phyloP scores from a whole-genome alignment of 2,113 vertebrate genomes.

The Arenaria interpres region DNA sequence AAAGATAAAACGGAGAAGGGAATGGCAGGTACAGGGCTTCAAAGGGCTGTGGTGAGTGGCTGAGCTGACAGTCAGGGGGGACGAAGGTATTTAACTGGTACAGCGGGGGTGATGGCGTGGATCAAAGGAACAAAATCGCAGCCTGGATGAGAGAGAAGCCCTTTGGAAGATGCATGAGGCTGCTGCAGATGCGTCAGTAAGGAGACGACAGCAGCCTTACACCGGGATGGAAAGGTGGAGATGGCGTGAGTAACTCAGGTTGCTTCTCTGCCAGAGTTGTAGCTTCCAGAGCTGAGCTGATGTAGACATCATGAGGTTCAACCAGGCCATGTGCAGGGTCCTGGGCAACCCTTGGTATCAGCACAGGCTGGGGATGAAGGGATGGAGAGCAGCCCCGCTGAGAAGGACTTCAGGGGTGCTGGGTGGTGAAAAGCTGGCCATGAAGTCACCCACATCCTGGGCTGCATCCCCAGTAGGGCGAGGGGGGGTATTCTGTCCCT shows the following conservation, averaged over 20 bases:
- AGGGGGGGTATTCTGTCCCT: background rate
- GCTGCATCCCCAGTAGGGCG: background rate
- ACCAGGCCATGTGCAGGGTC: background rate
- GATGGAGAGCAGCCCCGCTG: background rate
- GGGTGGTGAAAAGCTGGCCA: background rate
- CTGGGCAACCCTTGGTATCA: background rate
- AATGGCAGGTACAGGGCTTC: background rate
- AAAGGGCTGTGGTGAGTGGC: background rate
- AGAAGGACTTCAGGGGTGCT: background rate
- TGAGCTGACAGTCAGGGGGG: background rate
- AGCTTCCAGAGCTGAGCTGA: background rate
- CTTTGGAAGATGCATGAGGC: background rate
- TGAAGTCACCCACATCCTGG: background rate
- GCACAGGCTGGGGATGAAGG: background rate
- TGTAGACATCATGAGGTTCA: background rate
- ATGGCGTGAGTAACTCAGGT: background rate
- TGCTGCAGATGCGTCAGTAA: background rate
- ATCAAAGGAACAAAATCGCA: background rate
- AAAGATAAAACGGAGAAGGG: background rate
- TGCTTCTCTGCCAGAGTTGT: background rate
- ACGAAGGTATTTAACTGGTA: background rate
- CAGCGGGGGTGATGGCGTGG: background rate
- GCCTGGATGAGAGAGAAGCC: background rate
- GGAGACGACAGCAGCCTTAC: background rate
- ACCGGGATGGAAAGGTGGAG: fast-evolving